Evolutionary conservation across 2,888 invertebrate species (phyloP), one percentile per base, ranked within the genome.

Genomic region (Oscheius sp.): DNA sequence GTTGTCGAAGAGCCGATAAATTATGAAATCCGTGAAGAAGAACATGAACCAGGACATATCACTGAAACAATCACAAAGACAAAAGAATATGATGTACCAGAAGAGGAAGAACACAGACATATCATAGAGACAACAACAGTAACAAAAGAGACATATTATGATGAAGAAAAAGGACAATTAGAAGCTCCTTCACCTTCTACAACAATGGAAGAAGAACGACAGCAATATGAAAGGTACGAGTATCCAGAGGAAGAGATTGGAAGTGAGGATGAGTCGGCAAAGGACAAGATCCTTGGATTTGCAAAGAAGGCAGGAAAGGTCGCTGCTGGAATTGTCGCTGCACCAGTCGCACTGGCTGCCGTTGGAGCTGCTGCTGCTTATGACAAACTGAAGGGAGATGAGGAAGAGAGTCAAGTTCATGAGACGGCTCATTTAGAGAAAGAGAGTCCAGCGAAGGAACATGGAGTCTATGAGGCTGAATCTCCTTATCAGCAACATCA

Each of bases 231-330:
- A n/a, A 45, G 45, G 17, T 12, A 9, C 9, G 45, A 28, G 9
- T 44, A 12, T 30, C 32, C 41, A 12, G 38, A 3, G n/a, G 44
- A 66, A n/a, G 66, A 56, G 22, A 20, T 20, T 2, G 56, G 44
- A 24, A 33, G 30, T 4, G 17, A 51, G 4, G 30, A 33, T 17
- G 54, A 54, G 20, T 33, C n/a, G 2, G 17, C 36, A 1, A 59
- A 47, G 1, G 67, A 59, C 54, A 57, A 50, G 22, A 8, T 57
- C 36, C 12, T 36, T 38, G 67, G 67, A 0, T 67, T 66, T 28
- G 72, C 72, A 6, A 76, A 76, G 67, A 72, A 70, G 36, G 73
- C 72, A 28, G 78, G 78, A 62, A 71, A 68, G 71, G 51, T 80
- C 26, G 80, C 73, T 20, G 80, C 76, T 24, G 80, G 76, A 62